Base-by-base conservation (phyloP, 2,797 vertebrate species). In the Peromyscus eremicus region DNA sequence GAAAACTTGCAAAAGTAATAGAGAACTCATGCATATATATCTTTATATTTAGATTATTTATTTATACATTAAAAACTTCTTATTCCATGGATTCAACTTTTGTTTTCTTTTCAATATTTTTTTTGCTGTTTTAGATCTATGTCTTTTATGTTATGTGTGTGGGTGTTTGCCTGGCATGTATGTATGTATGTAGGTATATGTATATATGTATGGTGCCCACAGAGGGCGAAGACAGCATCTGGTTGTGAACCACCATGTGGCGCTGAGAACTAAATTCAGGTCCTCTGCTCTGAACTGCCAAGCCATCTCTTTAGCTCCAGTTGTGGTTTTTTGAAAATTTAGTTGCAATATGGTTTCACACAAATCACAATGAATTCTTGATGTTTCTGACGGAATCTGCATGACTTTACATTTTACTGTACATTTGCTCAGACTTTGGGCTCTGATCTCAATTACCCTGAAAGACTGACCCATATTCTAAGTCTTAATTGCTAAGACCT, bases 321-420 rank as follows among this genome's bases (percentile, higher is more conserved):
- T 80, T 96, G n/a, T 84, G 32, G 79, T 40, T 88, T 91, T 87
- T 96, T 94, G 68, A 91, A 96, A 96, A 23, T 76, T 86, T 73
- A 82, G 94, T 57, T 81, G n/a, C 57, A 68, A 52, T 82, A 55
- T 92, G 81, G 19, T 93, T 29, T 96, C 71, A 52, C 40, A 71
- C 21, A 89, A 57, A 14, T 86, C 57, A 17, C 60, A 43, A 82
- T 40, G 71, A 91, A 79, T 55, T 40, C 14, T 55, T 49, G 82
- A 27, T 37, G 34, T 80, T 73, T 86, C 60, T 79, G 46, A 60
- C 60, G 82, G 87, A 76, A 87, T 80, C 0, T 12, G 3, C 29
- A 57, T 52, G 34, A 23, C 66, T 83, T 92, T 37, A 46, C 27
- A 6, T 85, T 86, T 70, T 46, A 85, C 4, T 43, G 4, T 27